Conservation (phyloP, 2,113 vertebrate species). For the Pteruthius melanotis region DNA sequence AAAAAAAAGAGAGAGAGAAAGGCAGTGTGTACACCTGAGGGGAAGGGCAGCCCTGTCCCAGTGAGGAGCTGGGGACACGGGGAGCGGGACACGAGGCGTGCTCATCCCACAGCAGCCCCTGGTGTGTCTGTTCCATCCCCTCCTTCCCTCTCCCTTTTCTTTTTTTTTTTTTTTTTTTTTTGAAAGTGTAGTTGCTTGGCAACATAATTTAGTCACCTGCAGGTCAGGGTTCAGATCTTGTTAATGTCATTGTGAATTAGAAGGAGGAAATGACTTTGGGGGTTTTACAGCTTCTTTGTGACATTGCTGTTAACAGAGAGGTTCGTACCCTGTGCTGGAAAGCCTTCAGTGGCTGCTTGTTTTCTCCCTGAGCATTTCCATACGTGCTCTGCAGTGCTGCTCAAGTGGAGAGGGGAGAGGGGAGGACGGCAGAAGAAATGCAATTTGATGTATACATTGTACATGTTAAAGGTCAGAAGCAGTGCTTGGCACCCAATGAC, state of each 20-base stretch:
- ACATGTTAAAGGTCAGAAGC: conserved; percentile 38
- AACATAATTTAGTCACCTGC: conserved; percentile 68
- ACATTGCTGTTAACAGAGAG: conserved; percentile 24
- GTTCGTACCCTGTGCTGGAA: not conserved
- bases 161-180: no score
- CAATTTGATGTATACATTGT: not conserved
- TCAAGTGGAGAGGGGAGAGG: not conserved
- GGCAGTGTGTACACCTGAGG: not conserved
- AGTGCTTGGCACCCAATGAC: conserved; percentile 31
- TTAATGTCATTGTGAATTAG: conserved; percentile 71
- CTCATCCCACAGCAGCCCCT: not conserved
- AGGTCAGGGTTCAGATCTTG: conserved; percentile 65
- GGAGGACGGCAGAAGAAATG: not conserved
- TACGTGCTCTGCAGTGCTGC: not conserved
- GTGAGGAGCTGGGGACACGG: not conserved
- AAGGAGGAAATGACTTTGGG: conserved; percentile 52
- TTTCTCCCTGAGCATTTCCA: not conserved
- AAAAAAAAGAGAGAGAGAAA: not conserved
- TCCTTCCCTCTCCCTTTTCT: not conserved
- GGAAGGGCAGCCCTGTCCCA: not conserved
- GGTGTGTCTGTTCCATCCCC: fast-evolving
- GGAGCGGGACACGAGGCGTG: not conserved
- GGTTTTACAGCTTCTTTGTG: conserved; percentile 47
- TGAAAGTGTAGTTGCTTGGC: conserved; percentile 57
- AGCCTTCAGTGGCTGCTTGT: not conserved